Evolutionary conservation across 2,888 invertebrate species (phyloP), one percentile per base, ranked within the genome.

Genomic region (Selenia dentaria): DNA sequence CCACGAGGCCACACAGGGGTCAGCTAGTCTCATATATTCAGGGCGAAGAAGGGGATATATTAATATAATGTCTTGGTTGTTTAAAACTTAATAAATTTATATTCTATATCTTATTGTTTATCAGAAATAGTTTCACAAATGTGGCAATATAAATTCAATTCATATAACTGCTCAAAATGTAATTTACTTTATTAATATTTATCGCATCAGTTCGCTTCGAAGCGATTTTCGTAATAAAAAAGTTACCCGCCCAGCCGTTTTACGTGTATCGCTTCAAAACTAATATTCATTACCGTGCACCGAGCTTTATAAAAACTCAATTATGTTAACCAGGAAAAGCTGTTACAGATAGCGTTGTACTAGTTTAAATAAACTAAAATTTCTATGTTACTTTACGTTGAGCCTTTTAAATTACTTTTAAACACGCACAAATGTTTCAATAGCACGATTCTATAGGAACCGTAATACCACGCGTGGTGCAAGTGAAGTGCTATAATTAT

Each of bases 401-500:
- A 22, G 35, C 20, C 10, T 36, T 47, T 38, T 38, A 49, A 53
- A 57, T 51, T 51, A 41, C 36, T 5, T 40, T 29, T 34, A 12
- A 51, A n/a, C 56, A 57, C 56, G 56, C 51, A 44, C 41, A 33
- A 39, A 35, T 27, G 12, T 12, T 20, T 20, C 24, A 25, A 34
- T 33, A n/a, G 47, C 31, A 38, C 37, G 48, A 41, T 43, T 51
- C 44, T 26, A 51, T 54, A 3, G 4, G 2, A 16, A 16, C 16
- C 16, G 2, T 16, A 16, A 3, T 55, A 55, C 56, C 37, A 12
- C 10, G 35, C 46, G 45, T 47, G 36, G 45, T 44, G 29, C 47
- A 47, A 52, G 59, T 54, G 40, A 54, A 58, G 51, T 45, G 46
- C 57, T 58, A 57, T 61, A 60, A 62, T 61, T 62, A 55, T 62